Evolutionary conservation across 2,113 vertebrate genomes (phyloP).

Genomic region (Vireo altiloquus): DNA sequence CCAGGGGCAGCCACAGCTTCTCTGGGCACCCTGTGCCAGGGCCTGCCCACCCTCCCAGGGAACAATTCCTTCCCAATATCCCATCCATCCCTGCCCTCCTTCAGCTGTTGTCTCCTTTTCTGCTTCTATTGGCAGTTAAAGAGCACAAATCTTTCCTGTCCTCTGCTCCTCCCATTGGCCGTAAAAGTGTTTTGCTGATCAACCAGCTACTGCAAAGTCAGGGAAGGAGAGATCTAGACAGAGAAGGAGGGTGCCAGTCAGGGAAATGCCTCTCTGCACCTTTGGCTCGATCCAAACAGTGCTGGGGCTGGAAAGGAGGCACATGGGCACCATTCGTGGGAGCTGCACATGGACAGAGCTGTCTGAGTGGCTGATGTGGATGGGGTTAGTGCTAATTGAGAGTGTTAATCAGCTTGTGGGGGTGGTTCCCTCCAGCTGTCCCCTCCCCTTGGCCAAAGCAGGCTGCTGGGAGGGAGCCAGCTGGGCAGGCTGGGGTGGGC

Average conservation of each 20-base stretch:
- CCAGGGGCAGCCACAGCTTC: background rate
- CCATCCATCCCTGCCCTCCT: background rate
- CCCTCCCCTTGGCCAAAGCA: background rate
- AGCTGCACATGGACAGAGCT: background rate
- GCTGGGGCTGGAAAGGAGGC: background rate
- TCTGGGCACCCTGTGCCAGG: background rate
- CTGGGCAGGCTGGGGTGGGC: background rate
- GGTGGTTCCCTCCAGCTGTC: background rate
- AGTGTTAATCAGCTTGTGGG: background rate
- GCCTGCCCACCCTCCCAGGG: background rate
- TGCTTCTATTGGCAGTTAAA: background rate
- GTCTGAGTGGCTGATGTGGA: background rate
- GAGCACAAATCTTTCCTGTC: background rate
- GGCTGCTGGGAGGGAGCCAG: background rate
- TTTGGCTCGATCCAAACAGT: background rate
- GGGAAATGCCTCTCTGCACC: background rate
- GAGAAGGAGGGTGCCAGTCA: background rate
- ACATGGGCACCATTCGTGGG: fast-evolving
- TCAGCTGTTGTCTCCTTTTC: background rate
- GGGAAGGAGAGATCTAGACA: background rate
- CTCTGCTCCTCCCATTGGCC: background rate
- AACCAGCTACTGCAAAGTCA: background rate
- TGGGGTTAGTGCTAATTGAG: background rate
- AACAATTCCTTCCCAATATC: background rate
- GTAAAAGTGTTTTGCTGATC: background rate